These are phyloP conservation scores for Pammene aurita DNA, from an alignment of 2,888 invertebrate species.

Conservation along the genomic window DNA sequence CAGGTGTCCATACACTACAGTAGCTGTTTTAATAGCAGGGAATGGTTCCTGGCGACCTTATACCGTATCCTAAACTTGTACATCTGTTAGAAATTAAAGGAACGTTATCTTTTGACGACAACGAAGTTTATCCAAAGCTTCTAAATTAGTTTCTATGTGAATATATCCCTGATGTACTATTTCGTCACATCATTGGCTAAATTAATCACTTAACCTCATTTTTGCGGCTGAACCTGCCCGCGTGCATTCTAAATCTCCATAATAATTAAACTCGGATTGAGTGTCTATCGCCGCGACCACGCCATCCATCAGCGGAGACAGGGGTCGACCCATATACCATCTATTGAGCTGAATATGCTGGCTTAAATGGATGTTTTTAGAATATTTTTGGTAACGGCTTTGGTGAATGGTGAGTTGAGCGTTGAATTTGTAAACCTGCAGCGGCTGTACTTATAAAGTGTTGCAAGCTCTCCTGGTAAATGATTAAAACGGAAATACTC, in stretches of 20 bases:
- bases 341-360: constrained; percentile 36
- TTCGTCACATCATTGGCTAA: constrained; percentile 10
- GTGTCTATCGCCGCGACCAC: constrained; percentile 69
- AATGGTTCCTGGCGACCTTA: too few relatives aligned
- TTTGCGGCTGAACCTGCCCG: constrained; percentile 29
- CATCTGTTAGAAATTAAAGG: too few relatives aligned
- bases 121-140: too few relatives aligned
- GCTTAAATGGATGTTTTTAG: constrained; percentile 19
- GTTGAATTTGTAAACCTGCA: too few relatives aligned
- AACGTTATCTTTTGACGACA: too few relatives aligned
- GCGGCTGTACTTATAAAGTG: too few relatives aligned
- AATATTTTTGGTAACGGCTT: constrained; percentile 3
- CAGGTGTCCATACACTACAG: too few relatives aligned
- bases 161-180: not conserved
- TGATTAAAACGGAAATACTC: too few relatives aligned
- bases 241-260: constrained; percentile 33
- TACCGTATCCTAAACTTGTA: too few relatives aligned
- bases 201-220: constrained; percentile 38
- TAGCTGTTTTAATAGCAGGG: too few relatives aligned
- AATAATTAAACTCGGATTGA: constrained; percentile 54
- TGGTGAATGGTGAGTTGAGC: not conserved
- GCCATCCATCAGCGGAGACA: constrained; percentile 74
- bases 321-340: constrained; percentile 53
- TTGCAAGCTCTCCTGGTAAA: too few relatives aligned
- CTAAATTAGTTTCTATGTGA: too few relatives aligned